Conservation (phyloP, 2,797 vertebrate genomes). For the Centropyge bicolor region DNA sequence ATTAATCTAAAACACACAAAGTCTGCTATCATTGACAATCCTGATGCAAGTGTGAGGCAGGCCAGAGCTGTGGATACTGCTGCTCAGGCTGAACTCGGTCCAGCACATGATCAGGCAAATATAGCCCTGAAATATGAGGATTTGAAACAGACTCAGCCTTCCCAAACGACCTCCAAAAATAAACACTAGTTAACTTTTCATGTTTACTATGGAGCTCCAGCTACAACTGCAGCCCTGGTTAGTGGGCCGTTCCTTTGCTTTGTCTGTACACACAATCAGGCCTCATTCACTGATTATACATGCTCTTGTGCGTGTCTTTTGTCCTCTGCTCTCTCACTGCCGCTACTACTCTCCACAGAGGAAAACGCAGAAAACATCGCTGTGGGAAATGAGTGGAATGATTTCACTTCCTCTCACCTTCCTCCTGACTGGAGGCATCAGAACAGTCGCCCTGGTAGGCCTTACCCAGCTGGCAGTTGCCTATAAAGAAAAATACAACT, state of each 20-base stretch:
- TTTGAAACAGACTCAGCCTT: constrained; percentile 53
- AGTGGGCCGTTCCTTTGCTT: constrained; percentile 13
- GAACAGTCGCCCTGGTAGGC: constrained; percentile 91
- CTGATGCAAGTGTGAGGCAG: neutral
- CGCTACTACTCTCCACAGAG: neutral
- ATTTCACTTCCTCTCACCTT: constrained; percentile 84
- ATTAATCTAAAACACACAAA: neutral
- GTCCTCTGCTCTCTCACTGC: constrained; percentile 7
- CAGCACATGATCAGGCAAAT: constrained; percentile 51
- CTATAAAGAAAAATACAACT: constrained; percentile 72
- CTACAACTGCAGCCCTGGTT: neutral
- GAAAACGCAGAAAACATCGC: neutral
- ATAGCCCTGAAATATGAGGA: constrained; percentile 67
- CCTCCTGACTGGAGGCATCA: constrained; percentile 95
- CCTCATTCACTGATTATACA: constrained; percentile 8
- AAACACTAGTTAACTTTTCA: constrained; percentile 42
- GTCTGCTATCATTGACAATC: neutral
- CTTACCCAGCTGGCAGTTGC: constrained; percentile 88
- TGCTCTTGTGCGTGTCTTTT: constrained; percentile 6
- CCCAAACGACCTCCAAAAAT: constrained; percentile 55
- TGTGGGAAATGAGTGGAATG: neutral
- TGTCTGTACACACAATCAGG: neutral
- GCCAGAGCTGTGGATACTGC: constrained; percentile 7
- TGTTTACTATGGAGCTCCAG: constrained; percentile 11
- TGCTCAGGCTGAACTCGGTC: constrained; percentile 9